Evolutionary conservation across 1,140 invertebrate species (phyloP).

Genomic region (Leptinotarsa texana): DNA sequence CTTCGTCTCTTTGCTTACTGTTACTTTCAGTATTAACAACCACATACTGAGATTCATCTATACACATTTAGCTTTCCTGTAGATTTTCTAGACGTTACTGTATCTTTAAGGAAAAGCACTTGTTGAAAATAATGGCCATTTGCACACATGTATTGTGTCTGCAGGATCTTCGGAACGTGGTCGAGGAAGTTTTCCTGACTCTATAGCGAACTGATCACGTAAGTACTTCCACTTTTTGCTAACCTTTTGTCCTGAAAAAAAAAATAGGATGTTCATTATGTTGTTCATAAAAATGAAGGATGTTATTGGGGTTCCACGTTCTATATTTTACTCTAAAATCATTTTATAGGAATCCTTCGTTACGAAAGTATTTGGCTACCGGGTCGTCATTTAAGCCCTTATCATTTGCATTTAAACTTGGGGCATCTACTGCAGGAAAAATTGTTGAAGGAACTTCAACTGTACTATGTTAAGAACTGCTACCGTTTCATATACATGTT

Average conservation of each 20-base stretch:
- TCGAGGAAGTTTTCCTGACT: not conserved
- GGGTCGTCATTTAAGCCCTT: too few relatives aligned
- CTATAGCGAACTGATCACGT: slow-evolving; percentile 22
- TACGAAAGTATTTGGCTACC: too few relatives aligned
- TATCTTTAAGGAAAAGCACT: slow-evolving; percentile 7
- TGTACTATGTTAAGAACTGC: not conserved
- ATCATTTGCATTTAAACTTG: not conserved
- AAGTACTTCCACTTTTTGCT: slow-evolving; percentile 8
- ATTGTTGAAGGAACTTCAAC: not conserved
- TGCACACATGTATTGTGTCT: not conserved
- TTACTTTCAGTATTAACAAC: not conserved
- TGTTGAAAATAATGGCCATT: slow-evolving; percentile 16
- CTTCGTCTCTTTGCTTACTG: not conserved
- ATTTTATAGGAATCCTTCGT: too few relatives aligned
- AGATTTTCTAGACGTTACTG: slow-evolving; percentile 7
- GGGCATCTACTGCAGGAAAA: not conserved
- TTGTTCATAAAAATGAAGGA: too few relatives aligned
- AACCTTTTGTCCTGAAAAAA: slow-evolving; percentile 14
- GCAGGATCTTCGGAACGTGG: not conserved
- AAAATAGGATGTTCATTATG: not conserved
- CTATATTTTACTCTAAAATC: too few relatives aligned
- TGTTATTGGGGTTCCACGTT: too few relatives aligned
- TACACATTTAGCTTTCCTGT: slow-evolving; percentile 8
- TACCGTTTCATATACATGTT: not conserved
- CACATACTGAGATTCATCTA: not conserved